Percentiles rank a stretch among this genome's conserved stretches.
Conservation (phyloP, 2,113 vertebrate genomes). For the Ctenodactylus gundi region DNA sequence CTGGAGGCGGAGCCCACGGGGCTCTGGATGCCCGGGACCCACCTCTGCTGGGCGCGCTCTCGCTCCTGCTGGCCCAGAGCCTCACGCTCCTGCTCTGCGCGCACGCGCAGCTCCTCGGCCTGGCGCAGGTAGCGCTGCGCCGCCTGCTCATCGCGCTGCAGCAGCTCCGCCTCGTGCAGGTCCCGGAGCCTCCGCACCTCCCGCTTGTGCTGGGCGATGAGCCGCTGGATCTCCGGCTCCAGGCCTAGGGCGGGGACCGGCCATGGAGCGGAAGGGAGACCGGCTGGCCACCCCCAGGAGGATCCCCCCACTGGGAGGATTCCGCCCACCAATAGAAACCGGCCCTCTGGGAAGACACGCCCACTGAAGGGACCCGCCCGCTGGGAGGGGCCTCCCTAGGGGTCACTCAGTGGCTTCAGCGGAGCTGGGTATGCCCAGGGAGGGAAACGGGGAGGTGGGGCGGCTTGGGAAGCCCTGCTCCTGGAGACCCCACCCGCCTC, state of each 20-base stretch:
- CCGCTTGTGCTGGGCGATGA: conserved; percentile 93
- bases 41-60: conserved; percentile 89
- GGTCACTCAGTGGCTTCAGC: not conserved
- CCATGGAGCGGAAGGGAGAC: rapidly evolving
- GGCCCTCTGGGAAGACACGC: rapidly evolving
- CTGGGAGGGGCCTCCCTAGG: rapidly evolving
- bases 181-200: conserved; percentile 91
- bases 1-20: not conserved
- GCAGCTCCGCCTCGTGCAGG: conserved; percentile 93
- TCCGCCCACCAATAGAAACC: not conserved
- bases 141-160: conserved; percentile 88
- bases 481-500: not conserved
- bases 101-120: conserved; percentile 88
- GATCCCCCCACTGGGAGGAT: not conserved
- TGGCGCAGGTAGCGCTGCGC: conserved; percentile 88
- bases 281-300: not conserved
- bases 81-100: conserved; percentile 90
- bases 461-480: too few relatives aligned
- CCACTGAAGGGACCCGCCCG: not conserved
- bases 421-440: rapidly evolving
- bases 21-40: too few relatives aligned
- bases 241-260: conserved; percentile 83
- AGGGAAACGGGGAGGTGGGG: not conserved
- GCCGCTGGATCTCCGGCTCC: conserved; percentile 97
- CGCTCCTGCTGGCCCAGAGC: conserved; percentile 90